Base-by-base conservation (phyloP, 2,888 invertebrate species). In the Drosophila colorata region DNA sequence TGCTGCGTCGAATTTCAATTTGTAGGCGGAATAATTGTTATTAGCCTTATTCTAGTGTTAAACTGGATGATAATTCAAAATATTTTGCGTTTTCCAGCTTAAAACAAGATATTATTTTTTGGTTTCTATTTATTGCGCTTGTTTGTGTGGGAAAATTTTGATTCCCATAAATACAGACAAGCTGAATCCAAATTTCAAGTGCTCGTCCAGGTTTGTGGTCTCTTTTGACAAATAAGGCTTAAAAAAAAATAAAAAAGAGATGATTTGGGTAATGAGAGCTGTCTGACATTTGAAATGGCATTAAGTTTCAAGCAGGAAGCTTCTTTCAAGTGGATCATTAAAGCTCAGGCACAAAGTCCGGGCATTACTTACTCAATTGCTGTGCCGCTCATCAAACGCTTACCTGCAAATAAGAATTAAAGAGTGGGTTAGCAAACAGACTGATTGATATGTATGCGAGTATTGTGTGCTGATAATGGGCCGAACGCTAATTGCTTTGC, bases 291-390 rank as follows among this genome's bases (percentile, higher is more conserved):
- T 69, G 74, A 72, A 78, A 60, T 48, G 68, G 84, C 73, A 79
- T 83, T 71, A 71, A 81, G 57, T 81, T 84, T 81, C 81, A 81
- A 77, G 77, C 87, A 73, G 84, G 84, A 85, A 68, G 57, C 66
- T 60, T 31, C 40, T 20, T 43, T 53, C 33, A 51, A 51, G 23
- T 37, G 53, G 33, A 46, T 52, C 51, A 67, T 64, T 74, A 79
- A 81, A 77, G 72, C 74, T 64, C 52, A 51, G 59, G 49, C 51
- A 55, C 59, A 25, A 28, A 61, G 41, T 43, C 37, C 18, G 13
- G 41, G 41, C 55, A 48, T 63, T 70, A 72, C 74, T 77, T 61
- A 68, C 67, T 69, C 56, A 46, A 48, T 48, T 48, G 38, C 28
- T 44, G 56, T 37, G 41, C 46, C 52, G 58, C 28, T 52, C 52